Evolutionary conservation across 2,888 invertebrate genomes (phyloP), one percentile per base, ranked within the genome.

Genomic region (Arge pagana): DNA sequence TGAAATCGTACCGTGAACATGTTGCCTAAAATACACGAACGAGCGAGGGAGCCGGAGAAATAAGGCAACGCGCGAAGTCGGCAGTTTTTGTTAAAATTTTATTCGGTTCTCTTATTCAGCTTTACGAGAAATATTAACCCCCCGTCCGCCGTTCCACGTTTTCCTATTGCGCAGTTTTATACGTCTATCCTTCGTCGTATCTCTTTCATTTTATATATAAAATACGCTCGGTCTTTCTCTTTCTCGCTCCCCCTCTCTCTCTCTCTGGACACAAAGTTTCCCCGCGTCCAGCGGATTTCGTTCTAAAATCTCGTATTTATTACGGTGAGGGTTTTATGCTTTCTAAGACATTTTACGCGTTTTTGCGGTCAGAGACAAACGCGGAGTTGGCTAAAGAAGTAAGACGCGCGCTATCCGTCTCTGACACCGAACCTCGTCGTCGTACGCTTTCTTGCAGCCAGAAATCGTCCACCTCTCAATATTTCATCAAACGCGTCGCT

Each of bases 61-160:
- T 37, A 16, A 18, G 37, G 21, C 11, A 37, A 10, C 16, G 36
- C 36, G 36, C 36, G 3, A 36, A 69, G 66, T 67, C 66, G 62
- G 65, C 63, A 60, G 62, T 63, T 66, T 67, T 68, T 65, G 58
- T 67, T 64, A 65, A 67, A 65, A 67, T 67, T 68, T 65, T 67
- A 67, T 65, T 65, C 65, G 59, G 56, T 63, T n/a, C n/a, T n/a
- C n/a, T n/a, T n/a, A n/a, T n/a, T 63, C 58, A 58, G 59, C 59
- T 65, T 60, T 57, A 42, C 50, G 57, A 63, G 60, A 66, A 65
- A 68, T 65, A 66, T 63, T 56, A 61, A 54, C 63, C 55, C 50
- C 55, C 55, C 54, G 48, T 45, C 52, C 54, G 57, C 48, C 52
- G 55, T 57, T 42, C 37, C 16, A 16, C 56, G 58, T 64, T n/a